Base-by-base conservation (phyloP, 2,888 invertebrate genomes). In the Epinotia ramella region DNA sequence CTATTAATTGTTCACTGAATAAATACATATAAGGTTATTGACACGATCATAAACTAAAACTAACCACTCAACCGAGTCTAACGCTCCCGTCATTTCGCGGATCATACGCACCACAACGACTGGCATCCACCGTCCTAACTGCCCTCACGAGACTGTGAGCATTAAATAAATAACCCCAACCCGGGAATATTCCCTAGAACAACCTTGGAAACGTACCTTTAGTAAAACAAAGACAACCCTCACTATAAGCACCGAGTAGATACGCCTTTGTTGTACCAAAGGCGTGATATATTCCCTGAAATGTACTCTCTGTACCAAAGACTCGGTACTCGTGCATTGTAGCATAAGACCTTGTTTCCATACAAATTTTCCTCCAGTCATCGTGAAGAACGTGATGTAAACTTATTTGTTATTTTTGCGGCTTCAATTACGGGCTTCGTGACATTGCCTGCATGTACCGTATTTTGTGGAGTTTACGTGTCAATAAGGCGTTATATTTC, bases 121-220 rank as follows among this genome's bases (percentile, higher is more conserved):
- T 69, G 60, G 16, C 49, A 40, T 71, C 62, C 53, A 49, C 13
- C 40, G 33, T 28, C 49, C 49, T 63, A 71, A 71, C 63, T 63
- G 49, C 71, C 18, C 71, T 40, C 63, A 3, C 13, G 71, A 71
- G 71, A 62, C 49, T 7, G 49, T 59, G 33, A 46, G 20, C 63
- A 53, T 62, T 71, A 63, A 71, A 71, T 71, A 71, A 71, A 71
- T 71, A 71, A 71, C 71, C 62, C 33, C 49, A 63, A 71, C 63
- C 40, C n/a, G 63, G 49, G 71, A 71, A 63, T 63, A 63, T 71
- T 53, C 60, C 60, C 33, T 44, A 28, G 60, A 44, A 68, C 44
- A 63, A 63, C 40, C 63, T n/a, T 63, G 63, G 63, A 63, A 44
- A 63, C 16, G 12, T 11, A 6, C 12, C 18, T 40, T 33, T 20